These are phyloP conservation scores for Paradoxurus hermaphroditus DNA, from an alignment of 2,113 vertebrate species.

Conservation along the genomic window DNA sequence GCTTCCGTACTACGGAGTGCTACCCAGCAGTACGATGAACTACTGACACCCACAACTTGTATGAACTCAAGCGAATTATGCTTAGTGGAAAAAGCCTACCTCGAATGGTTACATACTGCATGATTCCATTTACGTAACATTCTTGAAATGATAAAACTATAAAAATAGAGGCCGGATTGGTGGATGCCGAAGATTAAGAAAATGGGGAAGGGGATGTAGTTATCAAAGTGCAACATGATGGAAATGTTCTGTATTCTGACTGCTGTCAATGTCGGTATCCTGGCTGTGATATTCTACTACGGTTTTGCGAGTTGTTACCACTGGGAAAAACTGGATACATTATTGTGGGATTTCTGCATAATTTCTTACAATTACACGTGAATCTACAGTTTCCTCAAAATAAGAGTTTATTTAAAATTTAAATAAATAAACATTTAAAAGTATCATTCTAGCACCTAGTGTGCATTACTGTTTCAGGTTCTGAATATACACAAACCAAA, in stretches of 20 bases:
- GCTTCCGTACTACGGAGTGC: neutral
- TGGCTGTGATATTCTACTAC: neutral
- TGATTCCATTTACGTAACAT: neutral
- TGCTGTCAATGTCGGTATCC: neutral
- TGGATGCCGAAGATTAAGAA: neutral
- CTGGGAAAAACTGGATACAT: neutral
- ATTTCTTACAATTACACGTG: neutral
- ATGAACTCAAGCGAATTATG: neutral
- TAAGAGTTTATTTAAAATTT: neutral
- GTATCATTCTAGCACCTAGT: neutral
- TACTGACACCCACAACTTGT: neutral
- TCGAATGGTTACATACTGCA: neutral
- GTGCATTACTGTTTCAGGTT: neutral
- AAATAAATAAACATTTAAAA: neutral
- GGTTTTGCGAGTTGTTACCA: neutral
- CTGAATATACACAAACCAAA: neutral
- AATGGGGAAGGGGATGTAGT: neutral
- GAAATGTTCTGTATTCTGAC: neutral
- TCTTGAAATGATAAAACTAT: neutral
- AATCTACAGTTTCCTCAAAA: neutral
- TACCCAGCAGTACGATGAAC: neutral
- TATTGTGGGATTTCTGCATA: neutral
- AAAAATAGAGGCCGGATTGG: neutral
- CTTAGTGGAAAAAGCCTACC: neutral
- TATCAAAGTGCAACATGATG: neutral